Evolutionary conservation across 2,888 invertebrate genomes (phyloP).

Genomic region (Polydrusus tereticollis): DNA sequence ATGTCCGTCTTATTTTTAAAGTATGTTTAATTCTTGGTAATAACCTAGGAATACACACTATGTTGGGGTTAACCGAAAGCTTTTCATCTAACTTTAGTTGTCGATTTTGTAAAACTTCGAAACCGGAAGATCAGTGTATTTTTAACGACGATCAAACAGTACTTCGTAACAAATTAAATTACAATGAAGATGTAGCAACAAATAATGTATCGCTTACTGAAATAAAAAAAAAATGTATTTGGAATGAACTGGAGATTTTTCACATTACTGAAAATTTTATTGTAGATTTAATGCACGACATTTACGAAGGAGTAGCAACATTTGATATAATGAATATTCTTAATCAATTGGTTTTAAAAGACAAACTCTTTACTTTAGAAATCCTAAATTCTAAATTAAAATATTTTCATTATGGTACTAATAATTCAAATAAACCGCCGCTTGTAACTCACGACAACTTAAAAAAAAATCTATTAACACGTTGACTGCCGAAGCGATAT

Average conservation of each 20-base stretch:
- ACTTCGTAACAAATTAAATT: conserved; percentile 9
- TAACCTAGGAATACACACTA: too few relatives aligned
- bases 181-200: conserved; percentile 15
- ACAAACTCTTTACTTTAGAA: conserved; percentile 35
- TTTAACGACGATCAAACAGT: neutral
- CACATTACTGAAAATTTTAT: neutral
- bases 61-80: conserved; percentile 12
- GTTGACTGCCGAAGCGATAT: too few relatives aligned
- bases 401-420: conserved; percentile 24
- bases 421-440: conserved; percentile 38
- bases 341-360: neutral
- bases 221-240: neutral
- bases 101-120: conserved; percentile 27
- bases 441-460: conserved; percentile 37
- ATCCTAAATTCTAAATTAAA: conserved; percentile 27
- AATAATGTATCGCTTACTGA: neutral
- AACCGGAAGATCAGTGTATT: conserved; percentile 2
- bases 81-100: too few relatives aligned
- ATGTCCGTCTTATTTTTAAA: too few relatives aligned
- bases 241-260: neutral
- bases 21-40: conserved; percentile 3
- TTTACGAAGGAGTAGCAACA: conserved; percentile 33
- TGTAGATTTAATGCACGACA: conserved; percentile 20
- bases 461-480: conserved; percentile 38
- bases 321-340: conserved; percentile 25